Percentiles rank a stretch among this genome's conserved stretches.
These are phyloP conservation scores for Trichomalopsis sarcophagae DNA, from an alignment of 1,140 invertebrate species.

Conservation along the genomic window DNA sequence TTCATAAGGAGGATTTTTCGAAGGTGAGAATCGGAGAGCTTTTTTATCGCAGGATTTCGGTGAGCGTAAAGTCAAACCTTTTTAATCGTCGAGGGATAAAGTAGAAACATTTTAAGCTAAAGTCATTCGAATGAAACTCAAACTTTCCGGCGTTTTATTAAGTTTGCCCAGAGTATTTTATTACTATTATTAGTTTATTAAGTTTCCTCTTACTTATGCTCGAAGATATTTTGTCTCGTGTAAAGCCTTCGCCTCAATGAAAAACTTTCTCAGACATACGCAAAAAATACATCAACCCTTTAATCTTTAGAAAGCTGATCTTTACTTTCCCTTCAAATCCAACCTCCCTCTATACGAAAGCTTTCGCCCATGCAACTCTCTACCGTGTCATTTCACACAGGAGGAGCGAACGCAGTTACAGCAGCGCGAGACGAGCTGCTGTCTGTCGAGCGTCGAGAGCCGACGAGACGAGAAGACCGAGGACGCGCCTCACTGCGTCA, in stretches of 20 bases:
- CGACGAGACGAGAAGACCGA: constrained; percentile 1
- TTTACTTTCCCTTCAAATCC: too few relatives aligned
- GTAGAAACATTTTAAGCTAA: not conserved
- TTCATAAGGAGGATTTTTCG: too few relatives aligned
- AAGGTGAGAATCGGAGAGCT: too few relatives aligned
- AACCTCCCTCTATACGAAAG: not conserved
- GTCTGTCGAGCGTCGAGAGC: not conserved
- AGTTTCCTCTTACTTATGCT: not conserved
- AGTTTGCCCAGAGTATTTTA: constrained; percentile 15
- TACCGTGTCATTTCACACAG: not conserved
- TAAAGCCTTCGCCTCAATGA: too few relatives aligned
- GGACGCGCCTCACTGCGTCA: constrained; percentile 40
- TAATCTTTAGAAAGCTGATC: too few relatives aligned
- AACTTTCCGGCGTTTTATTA: constrained; percentile 30
- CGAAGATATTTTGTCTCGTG: too few relatives aligned
- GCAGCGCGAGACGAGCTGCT: not conserved
- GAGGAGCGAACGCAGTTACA: not conserved
- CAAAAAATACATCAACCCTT: too few relatives aligned
- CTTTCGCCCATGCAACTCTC: not conserved
- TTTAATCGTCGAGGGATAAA: not conserved
- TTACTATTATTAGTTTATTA: constrained; percentile 28
- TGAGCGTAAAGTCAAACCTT: not conserved
- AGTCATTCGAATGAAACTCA: not conserved
- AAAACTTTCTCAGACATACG: too few relatives aligned
- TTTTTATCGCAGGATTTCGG: not conserved